Evolutionary conservation across 2,888 invertebrate genomes (phyloP), one percentile per base, ranked within the genome.

Genomic region (Polydrusus pterygomalis): DNA sequence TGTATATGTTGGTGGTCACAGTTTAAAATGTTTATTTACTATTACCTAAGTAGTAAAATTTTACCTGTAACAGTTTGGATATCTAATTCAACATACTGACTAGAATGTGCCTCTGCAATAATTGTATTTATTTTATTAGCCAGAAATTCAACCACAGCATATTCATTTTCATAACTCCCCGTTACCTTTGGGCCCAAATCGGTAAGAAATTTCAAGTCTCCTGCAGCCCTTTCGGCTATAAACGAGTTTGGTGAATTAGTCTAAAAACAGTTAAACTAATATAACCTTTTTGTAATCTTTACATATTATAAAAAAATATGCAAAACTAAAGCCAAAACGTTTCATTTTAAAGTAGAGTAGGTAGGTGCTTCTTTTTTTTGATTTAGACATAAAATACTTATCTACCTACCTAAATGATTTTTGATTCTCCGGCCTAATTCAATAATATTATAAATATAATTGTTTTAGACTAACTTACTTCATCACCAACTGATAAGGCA

Each of bases 141-240:
- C 71, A 94, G 86, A 84, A 91, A 90, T 80, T 90, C 89, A 54
- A 93, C 91, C 7, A 93, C 91, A 45, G 90, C 80, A 62, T 94
- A 91, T 89, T 97, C 96, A 88, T 95, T 96, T 85, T 93, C 95
- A 82, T 94, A 91, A 85, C 95, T 94, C 49, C 97, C 97, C 15
- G 91, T 90, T 2, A 93, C 91, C 79, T 93, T 88, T 0, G 94
- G 93, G 0, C 95, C 95, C 60, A 94, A 86, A 15, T 89, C 89
- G 0, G 93, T 91, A 30, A 95, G 86, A 67, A 90, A 88, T 30
- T 89, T 87, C 25, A 95, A 87, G 86, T 92, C 90, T 78, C 89
- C 85, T 81, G 91, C 89, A 0, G 95, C 94, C 79, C 93, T 88
- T 86, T 93, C 92, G 20, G 93, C 92, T 72, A 93, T 90, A 83